These are phyloP conservation scores for Neopipo cinnamomea DNA, from an alignment of 2,113 vertebrate species.

Conservation along the genomic window DNA sequence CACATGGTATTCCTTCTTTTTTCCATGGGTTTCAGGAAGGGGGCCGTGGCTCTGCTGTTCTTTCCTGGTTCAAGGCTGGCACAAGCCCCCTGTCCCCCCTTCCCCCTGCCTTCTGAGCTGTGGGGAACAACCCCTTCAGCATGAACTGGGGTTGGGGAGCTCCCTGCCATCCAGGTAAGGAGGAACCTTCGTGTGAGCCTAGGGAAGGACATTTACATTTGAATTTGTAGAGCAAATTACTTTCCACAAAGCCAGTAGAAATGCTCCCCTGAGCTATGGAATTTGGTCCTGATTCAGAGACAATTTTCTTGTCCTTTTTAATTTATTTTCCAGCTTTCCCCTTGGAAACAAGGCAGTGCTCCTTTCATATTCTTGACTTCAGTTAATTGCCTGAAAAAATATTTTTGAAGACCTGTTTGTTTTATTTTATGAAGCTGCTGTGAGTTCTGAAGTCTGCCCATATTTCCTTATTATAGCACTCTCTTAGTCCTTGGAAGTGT, in stretches of 20 bases:
- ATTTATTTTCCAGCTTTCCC: not conserved
- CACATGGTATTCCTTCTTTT: not conserved
- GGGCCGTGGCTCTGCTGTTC: not conserved
- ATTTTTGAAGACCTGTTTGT: not conserved
- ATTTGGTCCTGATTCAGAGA: not conserved
- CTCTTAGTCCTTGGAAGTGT: not conserved
- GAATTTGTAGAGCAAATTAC: not conserved
- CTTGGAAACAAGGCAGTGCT: not conserved
- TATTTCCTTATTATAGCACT: slow-evolving; percentile 8
- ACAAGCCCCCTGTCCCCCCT: not conserved
- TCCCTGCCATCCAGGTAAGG: not conserved
- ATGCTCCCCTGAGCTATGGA: not conserved
- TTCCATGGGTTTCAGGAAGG: not conserved
- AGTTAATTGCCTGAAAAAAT: slow-evolving; percentile 19
- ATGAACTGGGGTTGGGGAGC: not conserved
- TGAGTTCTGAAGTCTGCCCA: not conserved
- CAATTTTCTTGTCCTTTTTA: not conserved
- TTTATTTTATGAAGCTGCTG: slow-evolving; percentile 1
- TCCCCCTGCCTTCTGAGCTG: not conserved
- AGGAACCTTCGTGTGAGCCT: not conserved
- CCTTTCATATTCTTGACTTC: not conserved
- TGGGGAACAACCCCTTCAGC: not conserved
- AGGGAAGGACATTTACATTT: not conserved
- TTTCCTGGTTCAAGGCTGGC: not conserved
- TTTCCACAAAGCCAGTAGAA: not conserved